Conservation (phyloP, 2,797 vertebrate species). For the Dicrostonyx torquatus region DNA sequence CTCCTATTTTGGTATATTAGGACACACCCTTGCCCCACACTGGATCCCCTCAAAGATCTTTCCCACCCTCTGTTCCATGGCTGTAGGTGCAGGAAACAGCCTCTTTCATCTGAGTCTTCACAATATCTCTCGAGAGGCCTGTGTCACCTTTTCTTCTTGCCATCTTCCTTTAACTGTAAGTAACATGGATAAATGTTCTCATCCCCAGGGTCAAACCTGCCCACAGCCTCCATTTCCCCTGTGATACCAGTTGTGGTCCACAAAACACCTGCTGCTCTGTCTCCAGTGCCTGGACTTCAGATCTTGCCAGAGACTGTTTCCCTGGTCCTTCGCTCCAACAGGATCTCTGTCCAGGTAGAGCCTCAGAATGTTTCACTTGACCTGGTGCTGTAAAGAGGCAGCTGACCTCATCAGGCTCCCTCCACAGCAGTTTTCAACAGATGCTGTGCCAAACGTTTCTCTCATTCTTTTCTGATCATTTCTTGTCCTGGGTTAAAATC, state of each 20-base stretch:
- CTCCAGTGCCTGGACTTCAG: background rate
- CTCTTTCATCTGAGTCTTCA: background rate
- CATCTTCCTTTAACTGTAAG: background rate
- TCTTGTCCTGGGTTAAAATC: background rate
- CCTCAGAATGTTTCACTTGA: background rate
- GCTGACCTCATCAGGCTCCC: background rate
- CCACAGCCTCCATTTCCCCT: background rate
- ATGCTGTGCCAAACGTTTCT: background rate
- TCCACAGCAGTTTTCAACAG: background rate
- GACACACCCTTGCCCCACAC: background rate
- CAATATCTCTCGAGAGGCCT: background rate
- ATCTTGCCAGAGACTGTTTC: background rate
- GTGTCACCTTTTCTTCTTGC: background rate
- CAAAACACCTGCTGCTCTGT: background rate
- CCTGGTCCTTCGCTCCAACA: background rate
- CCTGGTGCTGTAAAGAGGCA: background rate
- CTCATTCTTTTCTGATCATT: background rate
- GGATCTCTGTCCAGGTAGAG: background rate
- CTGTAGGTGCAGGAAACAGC: background rate
- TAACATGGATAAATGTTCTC: background rate
- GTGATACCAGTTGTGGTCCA: background rate
- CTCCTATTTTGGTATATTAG: background rate
- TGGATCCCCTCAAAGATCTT: background rate
- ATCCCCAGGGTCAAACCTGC: background rate
- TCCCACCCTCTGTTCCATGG: background rate